Percentiles rank a stretch among this genome's conserved stretches.
Conservation (phyloP, 1,140 invertebrate genomes). For the Pseudobourletiella spinata region DNA sequence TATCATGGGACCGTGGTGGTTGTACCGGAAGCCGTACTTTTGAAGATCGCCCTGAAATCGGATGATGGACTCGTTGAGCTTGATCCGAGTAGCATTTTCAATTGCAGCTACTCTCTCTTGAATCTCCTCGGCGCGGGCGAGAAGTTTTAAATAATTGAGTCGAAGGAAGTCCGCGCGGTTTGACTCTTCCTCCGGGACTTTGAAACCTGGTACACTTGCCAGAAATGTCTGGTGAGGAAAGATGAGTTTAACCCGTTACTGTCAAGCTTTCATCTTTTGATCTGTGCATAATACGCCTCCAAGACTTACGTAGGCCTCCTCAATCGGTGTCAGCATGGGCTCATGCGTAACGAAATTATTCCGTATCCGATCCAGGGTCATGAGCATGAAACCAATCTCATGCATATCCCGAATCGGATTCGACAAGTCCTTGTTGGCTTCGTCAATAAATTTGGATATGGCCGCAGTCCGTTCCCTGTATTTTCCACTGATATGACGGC, state of each 20-base stretch:
- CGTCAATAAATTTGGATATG: neutral
- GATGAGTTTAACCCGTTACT: too few species aligned
- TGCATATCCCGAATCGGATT: constrained; percentile 40
- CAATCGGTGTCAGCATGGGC: constrained; percentile 59
- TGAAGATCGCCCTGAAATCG: constrained; percentile 57
- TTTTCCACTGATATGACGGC: neutral
- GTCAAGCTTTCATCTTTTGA: too few species aligned
- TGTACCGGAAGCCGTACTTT: constrained; percentile 64
- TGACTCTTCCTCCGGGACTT: constrained; percentile 64
- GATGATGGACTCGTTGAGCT: constrained; percentile 59
- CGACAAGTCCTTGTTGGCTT: constrained; percentile 43
- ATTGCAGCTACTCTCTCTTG: constrained; percentile 62
- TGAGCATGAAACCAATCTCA: constrained; percentile 53
- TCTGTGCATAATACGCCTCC: too few species aligned
- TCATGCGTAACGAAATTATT: constrained; percentile 57
- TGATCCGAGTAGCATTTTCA: constrained; percentile 61
- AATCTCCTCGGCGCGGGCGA: constrained; percentile 54
- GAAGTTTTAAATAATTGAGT: constrained; percentile 65
- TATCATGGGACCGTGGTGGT: constrained; percentile 68
- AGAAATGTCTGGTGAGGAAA: constrained; percentile 58
- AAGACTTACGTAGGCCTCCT: constrained; percentile 61
- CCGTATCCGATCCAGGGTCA: constrained; percentile 61
- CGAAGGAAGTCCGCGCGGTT: constrained; percentile 66
- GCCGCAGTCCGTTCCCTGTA: neutral
- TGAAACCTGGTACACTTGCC: too few species aligned